Conservation (phyloP, 1,140 invertebrate species). For the Drosophila willistoni region DNA sequence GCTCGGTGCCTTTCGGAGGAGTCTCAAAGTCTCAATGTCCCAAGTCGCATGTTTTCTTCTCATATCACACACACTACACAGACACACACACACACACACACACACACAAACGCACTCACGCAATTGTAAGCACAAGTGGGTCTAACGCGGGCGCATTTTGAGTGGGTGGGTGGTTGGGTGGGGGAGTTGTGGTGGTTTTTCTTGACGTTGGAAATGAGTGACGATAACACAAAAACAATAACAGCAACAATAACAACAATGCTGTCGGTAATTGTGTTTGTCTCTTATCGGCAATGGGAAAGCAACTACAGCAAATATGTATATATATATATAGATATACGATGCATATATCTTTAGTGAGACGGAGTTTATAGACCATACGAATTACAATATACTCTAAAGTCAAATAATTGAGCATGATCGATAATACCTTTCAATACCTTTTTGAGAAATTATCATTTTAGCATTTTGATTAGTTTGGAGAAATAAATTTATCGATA, state of each 20-base stretch:
- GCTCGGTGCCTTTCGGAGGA: conserved; percentile 2
- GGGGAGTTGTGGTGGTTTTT: conserved; percentile 24
- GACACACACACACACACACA: not conserved
- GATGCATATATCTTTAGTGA: not conserved
- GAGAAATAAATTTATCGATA: too few relatives aligned
- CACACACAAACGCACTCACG: conserved; percentile 10
- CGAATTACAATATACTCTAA: not conserved
- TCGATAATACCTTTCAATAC: too few relatives aligned
- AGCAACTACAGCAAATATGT: not conserved
- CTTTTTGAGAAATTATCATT: too few relatives aligned
- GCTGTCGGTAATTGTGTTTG: not conserved
- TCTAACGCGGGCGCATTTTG: not conserved
- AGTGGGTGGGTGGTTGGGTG: not conserved
- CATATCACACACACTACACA: conserved; percentile 39
- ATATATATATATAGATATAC: not conserved
- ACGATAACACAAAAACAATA: conserved; percentile 42
- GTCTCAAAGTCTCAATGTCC: conserved; percentile 49
- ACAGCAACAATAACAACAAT: not conserved
- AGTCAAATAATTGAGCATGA: not conserved
- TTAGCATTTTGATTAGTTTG: too few relatives aligned
- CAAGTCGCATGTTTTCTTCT: conserved; percentile 39
- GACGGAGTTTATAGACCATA: not conserved
- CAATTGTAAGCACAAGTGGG: not conserved
- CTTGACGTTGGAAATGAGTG: conserved; percentile 31
- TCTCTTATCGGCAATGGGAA: not conserved